These are phyloP conservation scores for Shargacucullia verbasci DNA, from an alignment of 2,888 invertebrate species.

Conservation along the genomic window DNA sequence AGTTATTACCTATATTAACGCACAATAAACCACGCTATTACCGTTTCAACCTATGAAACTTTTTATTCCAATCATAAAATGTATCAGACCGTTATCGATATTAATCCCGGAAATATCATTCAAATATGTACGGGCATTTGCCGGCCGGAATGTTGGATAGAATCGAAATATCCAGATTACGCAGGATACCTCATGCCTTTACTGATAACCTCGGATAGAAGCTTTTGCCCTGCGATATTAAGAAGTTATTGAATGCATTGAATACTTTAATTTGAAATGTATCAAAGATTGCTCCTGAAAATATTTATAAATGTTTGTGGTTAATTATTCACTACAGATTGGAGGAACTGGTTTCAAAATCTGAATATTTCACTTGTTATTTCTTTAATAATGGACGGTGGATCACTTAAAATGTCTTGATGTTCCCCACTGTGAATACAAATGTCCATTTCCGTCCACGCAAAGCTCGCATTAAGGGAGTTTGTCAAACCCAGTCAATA, in stretches of 20 bases:
- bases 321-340: constrained; percentile 66
- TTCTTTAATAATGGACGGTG: constrained; percentile 76
- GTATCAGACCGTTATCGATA: constrained; percentile 53
- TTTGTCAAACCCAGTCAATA: constrained; percentile 76
- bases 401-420: constrained; percentile 80
- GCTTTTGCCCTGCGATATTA: constrained; percentile 27
- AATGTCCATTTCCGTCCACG: constrained; percentile 86
- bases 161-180: constrained; percentile 52
- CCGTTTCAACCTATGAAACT: constrained; percentile 32
- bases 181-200: constrained; percentile 22
- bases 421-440: constrained; percentile 79
- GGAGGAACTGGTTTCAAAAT: constrained; percentile 66
- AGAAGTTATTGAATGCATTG: constrained; percentile 23
- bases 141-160: constrained; percentile 39
- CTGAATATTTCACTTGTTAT: constrained; percentile 77
- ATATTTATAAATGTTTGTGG: constrained; percentile 29
- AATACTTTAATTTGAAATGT: constrained; percentile 8
- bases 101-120: constrained; percentile 54
- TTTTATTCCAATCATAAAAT: constrained; percentile 56
- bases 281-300: not conserved
- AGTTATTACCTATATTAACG: constrained; percentile 65
- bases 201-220: constrained; percentile 38
- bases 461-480: constrained; percentile 83
- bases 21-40: constrained; percentile 53
- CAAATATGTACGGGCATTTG: constrained; percentile 46